Evolutionary conservation across 2,113 vertebrate species (phyloP).

Genomic region (Cercopithecus mona): DNA sequence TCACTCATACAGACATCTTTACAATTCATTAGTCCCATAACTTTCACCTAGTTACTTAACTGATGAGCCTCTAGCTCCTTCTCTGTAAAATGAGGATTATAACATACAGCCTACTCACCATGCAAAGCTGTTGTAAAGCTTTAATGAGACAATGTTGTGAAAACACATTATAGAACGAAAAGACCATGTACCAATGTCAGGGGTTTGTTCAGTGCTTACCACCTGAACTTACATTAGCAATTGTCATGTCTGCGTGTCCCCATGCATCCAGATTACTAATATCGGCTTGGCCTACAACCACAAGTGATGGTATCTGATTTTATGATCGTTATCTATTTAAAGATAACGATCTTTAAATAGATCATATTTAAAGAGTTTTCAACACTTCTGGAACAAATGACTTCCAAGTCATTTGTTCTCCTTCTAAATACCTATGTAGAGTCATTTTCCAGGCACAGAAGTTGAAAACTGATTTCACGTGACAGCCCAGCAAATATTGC

Average conservation of each 20-base stretch:
- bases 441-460: slow-evolving; percentile 20
- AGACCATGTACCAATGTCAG: not conserved
- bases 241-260: not conserved
- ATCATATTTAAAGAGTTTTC: not conserved
- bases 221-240: not conserved
- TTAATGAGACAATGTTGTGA: not conserved
- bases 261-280: not conserved
- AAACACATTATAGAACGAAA: not conserved
- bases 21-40: not conserved
- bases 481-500: not conserved
- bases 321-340: slow-evolving; percentile 54
- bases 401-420: slow-evolving; percentile 22
- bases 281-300: not conserved
- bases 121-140: not conserved
- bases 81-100: not conserved
- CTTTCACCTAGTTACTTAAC: not conserved
- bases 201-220: not conserved
- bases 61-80: not conserved
- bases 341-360: not conserved
- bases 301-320: not conserved
- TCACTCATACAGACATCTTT: not conserved
- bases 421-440: slow-evolving; percentile 29
- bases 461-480: not conserved
- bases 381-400: not conserved
- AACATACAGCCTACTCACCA: not conserved